phyloP scores from a whole-genome alignment of 53 echinoderm and acorn worm species.

The Astropecten irregularis region DNA sequence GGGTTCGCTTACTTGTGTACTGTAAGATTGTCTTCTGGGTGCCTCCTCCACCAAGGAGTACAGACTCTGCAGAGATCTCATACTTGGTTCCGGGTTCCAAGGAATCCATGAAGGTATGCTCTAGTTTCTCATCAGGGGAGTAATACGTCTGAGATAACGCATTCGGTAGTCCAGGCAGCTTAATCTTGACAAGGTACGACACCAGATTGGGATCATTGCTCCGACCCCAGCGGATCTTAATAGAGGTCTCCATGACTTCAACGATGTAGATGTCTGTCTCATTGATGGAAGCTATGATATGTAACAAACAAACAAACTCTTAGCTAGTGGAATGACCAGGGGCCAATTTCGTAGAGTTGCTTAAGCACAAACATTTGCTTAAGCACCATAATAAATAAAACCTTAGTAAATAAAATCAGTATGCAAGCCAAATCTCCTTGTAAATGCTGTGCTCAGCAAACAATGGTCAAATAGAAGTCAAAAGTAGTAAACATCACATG shows the following conservation, averaged over 20 bases:
- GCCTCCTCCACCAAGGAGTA: neutral
- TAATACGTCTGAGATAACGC: neutral
- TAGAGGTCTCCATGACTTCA: constrained; percentile 15
- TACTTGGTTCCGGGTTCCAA: constrained; percentile 22
- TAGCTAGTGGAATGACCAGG: no score
- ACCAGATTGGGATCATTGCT: neutral
- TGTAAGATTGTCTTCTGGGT: neutral
- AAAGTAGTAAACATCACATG: no score
- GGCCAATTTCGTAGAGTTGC: no score
- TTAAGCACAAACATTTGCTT: no score
- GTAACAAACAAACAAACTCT: no score
- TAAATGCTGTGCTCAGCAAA: no score
- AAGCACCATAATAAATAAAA: no score
- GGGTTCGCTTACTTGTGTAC: constrained; percentile 44
- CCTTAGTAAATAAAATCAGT: no score
- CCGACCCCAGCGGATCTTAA: constrained; percentile 43
- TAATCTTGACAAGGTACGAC: constrained; percentile 7
- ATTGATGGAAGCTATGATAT: neutral
- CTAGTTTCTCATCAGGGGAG: neutral
- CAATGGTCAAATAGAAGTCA: no score
- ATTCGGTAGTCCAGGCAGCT: neutral
- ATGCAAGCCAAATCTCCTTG: no score
- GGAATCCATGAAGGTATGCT: constrained; percentile 23
- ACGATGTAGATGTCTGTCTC: constrained; percentile 35
- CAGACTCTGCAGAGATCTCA: constrained; percentile 3